Evolutionary conservation across 2,113 vertebrate genomes (phyloP).

Genomic region (Meleagris gallopavo): DNA sequence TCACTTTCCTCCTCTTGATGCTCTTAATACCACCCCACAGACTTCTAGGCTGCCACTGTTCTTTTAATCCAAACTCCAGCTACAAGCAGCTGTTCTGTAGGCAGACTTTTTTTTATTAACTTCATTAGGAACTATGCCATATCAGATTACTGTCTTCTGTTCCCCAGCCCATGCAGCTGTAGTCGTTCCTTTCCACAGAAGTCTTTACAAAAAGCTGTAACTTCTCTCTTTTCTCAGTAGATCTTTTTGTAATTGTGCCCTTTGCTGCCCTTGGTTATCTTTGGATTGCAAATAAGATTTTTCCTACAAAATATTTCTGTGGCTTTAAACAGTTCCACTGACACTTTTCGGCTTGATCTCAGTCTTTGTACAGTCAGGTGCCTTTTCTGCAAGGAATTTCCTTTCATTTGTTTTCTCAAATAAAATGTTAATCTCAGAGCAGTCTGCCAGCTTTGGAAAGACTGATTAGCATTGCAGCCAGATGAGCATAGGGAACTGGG

Average conservation of each 20-base stretch:
- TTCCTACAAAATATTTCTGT: neutral
- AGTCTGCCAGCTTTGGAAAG: neutral
- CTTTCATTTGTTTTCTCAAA: slow-evolving; percentile 15
- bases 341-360: neutral
- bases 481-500: neutral
- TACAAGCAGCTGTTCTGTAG: slow-evolving; percentile 79
- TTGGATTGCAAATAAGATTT: neutral
- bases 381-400: neutral
- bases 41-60: slow-evolving; percentile 48
- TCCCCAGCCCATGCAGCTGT: slow-evolving; percentile 60
- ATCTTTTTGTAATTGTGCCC: neutral
- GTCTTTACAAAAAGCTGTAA: slow-evolving; percentile 28
- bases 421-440: neutral
- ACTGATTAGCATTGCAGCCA: neutral
- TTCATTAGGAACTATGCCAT: slow-evolving; percentile 69
- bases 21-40: slow-evolving; percentile 54
- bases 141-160: slow-evolving; percentile 77
- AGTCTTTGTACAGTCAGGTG: neutral
- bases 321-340: neutral
- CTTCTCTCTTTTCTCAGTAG: slow-evolving; percentile 8
- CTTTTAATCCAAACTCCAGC: slow-evolving; percentile 73
- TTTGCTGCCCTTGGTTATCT: slow-evolving; percentile 46
- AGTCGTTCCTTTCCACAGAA: slow-evolving; percentile 73
- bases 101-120: slow-evolving; percentile 74
- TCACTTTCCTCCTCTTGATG: slow-evolving; percentile 27